phyloP scores from a whole-genome alignment of 2,888 invertebrate genomes.

The Octodonta nipae region DNA sequence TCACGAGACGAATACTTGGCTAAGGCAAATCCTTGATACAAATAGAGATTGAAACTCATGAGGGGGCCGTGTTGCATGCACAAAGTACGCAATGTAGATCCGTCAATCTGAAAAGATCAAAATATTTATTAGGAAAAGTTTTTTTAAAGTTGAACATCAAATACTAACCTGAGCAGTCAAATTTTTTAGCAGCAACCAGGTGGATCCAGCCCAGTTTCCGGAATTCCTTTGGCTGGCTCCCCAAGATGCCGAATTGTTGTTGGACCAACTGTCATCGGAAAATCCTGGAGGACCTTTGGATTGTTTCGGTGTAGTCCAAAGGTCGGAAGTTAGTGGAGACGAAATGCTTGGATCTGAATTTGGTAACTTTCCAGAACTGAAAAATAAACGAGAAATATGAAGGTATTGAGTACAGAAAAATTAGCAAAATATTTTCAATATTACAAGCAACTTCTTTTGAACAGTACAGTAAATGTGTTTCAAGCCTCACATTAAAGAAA shows the following conservation, averaged over 20 bases:
- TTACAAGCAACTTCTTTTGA: too few relatives aligned
- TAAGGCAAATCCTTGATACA: conserved; percentile 87
- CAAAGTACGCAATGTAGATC: conserved; percentile 84
- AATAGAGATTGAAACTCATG: conserved; percentile 82
- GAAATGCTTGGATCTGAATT: conserved; percentile 45
- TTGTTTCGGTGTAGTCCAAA: conserved; percentile 53
- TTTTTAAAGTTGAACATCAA: conserved; percentile 2
- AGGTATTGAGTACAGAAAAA: too few relatives aligned
- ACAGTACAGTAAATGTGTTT: too few relatives aligned
- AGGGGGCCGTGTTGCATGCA: conserved; percentile 94
- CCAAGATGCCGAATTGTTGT: conserved; percentile 37
- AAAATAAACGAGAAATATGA: too few relatives aligned
- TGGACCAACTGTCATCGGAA: conserved; percentile 38
- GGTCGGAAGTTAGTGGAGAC: conserved; percentile 46
- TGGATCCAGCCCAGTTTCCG: conserved; percentile 46
- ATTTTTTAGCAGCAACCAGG: conserved; percentile 81
- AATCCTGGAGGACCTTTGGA: conserved; percentile 49
- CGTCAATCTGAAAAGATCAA: conserved; percentile 62
- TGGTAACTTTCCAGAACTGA: conserved; percentile 36
- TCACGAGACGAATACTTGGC: conserved; percentile 86
- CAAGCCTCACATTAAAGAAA: too few relatives aligned
- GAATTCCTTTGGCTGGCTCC: conserved; percentile 28
- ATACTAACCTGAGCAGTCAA: conserved; percentile 74
- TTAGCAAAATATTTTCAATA: not conserved
- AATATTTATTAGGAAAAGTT: conserved; percentile 1